Conservation (phyloP, 2,888 invertebrate genomes). For the Oscheius onirici region DNA sequence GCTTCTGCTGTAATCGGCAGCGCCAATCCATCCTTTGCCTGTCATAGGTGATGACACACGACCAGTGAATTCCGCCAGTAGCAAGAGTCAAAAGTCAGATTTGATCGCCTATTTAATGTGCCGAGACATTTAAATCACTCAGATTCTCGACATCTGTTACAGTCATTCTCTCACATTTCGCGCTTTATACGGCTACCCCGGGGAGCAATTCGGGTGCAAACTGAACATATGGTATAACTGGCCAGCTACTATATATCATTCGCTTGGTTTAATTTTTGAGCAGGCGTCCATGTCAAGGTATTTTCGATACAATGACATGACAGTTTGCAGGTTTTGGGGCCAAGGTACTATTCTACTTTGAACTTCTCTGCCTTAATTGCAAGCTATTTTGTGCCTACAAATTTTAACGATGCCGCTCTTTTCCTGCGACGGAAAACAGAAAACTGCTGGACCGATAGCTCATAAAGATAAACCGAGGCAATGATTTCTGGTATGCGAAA, state of each 20-base stretch:
- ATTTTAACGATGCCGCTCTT: slow-evolving; percentile 13
- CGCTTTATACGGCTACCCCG: slow-evolving; percentile 17
- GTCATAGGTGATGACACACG: slow-evolving; percentile 30
- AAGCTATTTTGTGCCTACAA: neutral
- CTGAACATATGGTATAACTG: slow-evolving; percentile 25
- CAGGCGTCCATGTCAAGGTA: too few species aligned
- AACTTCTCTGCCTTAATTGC: neutral
- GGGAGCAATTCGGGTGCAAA: slow-evolving; percentile 17
- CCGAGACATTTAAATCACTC: slow-evolving; percentile 17
- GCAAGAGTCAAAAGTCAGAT: neutral
- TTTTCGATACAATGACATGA: neutral
- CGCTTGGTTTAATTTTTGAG: too few species aligned
- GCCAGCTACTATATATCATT: slow-evolving; percentile 17
- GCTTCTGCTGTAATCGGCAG: slow-evolving; percentile 31
- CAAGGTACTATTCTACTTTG: neutral
- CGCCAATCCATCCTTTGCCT: slow-evolving; percentile 30
- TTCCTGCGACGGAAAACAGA: neutral
- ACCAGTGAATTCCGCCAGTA: slow-evolving; percentile 15
- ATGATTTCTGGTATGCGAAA: too few species aligned
- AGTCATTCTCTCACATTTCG: slow-evolving; percentile 29
- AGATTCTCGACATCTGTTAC: slow-evolving; percentile 25
- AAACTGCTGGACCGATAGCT: neutral
- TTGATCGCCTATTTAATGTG: neutral
- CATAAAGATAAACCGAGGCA: neutral
- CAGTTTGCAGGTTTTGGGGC: neutral